These are phyloP conservation scores for Drosophila bocki DNA, from an alignment of 1,140 invertebrate genomes.

Conservation along the genomic window DNA sequence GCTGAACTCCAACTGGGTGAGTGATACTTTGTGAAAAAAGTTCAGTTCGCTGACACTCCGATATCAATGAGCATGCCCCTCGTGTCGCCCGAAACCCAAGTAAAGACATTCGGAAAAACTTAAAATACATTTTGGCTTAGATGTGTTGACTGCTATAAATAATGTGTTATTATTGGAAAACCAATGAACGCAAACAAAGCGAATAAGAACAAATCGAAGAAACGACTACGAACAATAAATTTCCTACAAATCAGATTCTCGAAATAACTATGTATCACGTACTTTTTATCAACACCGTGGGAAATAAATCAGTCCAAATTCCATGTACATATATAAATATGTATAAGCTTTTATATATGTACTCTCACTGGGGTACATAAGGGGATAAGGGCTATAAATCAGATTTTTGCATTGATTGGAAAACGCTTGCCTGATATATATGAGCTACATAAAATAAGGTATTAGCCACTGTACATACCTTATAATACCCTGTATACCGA, in stretches of 20 bases:
- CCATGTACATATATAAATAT: not conserved
- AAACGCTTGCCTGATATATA: too few species aligned
- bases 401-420: too few species aligned
- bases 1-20: not conserved
- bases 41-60: not conserved
- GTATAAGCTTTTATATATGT: too few species aligned
- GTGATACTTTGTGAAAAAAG: slow-evolving; percentile 1
- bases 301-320: not conserved
- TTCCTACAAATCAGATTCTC: slow-evolving; percentile 47
- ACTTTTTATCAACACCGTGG: slow-evolving; percentile 57
- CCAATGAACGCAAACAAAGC: slow-evolving; percentile 1
- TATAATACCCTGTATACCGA: too few species aligned
- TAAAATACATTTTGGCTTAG: slow-evolving; percentile 9
- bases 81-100: too few species aligned
- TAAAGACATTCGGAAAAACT: slow-evolving; percentile 35
- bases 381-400: too few species aligned
- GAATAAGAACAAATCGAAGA: slow-evolving; percentile 16
- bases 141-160: slow-evolving; percentile 59
- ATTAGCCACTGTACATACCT: too few species aligned
- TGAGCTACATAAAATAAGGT: too few species aligned
- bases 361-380: too few species aligned
- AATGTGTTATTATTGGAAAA: slow-evolving; percentile 67
- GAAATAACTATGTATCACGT: slow-evolving; percentile 40
- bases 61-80: not conserved
- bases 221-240: slow-evolving; percentile 62